A percentile compares a stretch with the other conserved stretches of the same genome.
These are phyloP conservation scores for Oreochromis mossambicus DNA, from an alignment of 2,797 vertebrate genomes.

Conservation along the genomic window DNA sequence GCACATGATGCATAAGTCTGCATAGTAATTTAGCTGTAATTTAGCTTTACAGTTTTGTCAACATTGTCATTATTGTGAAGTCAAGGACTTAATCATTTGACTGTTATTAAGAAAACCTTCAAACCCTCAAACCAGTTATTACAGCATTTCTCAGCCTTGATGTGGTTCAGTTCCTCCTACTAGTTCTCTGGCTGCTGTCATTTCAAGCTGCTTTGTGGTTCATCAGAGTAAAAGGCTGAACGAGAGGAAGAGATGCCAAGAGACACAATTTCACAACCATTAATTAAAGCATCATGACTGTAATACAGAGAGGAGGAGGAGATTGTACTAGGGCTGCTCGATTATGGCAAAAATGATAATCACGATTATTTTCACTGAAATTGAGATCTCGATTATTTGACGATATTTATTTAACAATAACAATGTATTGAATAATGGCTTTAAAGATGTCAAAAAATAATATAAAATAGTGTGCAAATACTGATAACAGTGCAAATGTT, in stretches of 20 bases:
- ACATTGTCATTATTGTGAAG: background rate
- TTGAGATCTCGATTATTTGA: too few species aligned
- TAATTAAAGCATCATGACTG: conserved; percentile 59
- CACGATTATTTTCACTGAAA: too few species aligned
- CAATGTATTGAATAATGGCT: too few species aligned
- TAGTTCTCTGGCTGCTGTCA: conserved; percentile 6
- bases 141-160: background rate
- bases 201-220: conserved; percentile 11
- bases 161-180: background rate
- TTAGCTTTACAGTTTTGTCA: background rate
- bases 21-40: background rate
- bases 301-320: conserved; percentile 22
- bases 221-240: conserved; percentile 23
- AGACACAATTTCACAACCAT: conserved; percentile 57
- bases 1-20: background rate
- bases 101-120: background rate
- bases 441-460: too few species aligned
- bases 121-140: background rate
- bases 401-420: too few species aligned
- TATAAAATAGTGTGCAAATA: too few species aligned
- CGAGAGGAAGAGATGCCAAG: conserved; percentile 46
- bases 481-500: too few species aligned
- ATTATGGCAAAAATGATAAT: too few species aligned
- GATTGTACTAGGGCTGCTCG: background rate
- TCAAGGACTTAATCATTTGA: background rate